phyloP scores from a whole-genome alignment of 2,797 vertebrate genomes.

The Gambusia yucatana region DNA sequence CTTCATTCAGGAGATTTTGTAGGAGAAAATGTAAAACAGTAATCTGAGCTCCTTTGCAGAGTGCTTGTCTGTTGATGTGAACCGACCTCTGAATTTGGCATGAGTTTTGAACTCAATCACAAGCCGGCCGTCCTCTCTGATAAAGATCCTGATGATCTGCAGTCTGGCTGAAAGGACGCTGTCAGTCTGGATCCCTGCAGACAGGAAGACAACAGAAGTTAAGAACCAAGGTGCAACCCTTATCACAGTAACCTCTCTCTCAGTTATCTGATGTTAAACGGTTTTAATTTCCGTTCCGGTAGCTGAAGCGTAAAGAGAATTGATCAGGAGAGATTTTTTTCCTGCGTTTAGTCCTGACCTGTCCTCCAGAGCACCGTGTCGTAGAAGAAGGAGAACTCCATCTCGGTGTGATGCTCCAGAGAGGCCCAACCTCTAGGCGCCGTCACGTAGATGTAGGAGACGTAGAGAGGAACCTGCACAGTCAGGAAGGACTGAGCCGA shows the following conservation, averaged over 20 bases:
- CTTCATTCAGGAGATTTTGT: too few species aligned
- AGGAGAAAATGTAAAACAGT: background rate
- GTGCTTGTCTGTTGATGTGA: background rate
- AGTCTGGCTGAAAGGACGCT: slow-evolving; percentile 95
- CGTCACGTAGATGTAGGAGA: slow-evolving; percentile 97
- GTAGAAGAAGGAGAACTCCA: slow-evolving; percentile 99
- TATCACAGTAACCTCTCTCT: background rate
- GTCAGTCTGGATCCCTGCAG: slow-evolving; percentile 95
- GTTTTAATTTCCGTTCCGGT: background rate
- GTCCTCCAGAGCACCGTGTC: slow-evolving; percentile 98
- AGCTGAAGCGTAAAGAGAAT: background rate
- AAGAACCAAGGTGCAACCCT: background rate
- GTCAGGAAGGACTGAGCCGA: slow-evolving; percentile 98
- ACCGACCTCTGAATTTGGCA: slow-evolving; percentile 95
- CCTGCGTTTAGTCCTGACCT: slow-evolving; percentile 72
- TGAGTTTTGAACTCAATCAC: slow-evolving; percentile 99
- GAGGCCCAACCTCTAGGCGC: slow-evolving; percentile 96
- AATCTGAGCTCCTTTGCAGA: rapidly evolving
- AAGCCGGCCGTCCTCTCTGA: slow-evolving; percentile 94
- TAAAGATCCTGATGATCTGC: slow-evolving; percentile 97
- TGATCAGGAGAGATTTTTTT: background rate
- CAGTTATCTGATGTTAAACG: background rate
- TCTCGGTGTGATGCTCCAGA: slow-evolving; percentile 97
- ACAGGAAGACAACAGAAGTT: background rate
- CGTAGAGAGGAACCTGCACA: slow-evolving; percentile 93